phyloP scores from a whole-genome alignment of 2,797 vertebrate species.

The Neopelma chrysocephalum region DNA sequence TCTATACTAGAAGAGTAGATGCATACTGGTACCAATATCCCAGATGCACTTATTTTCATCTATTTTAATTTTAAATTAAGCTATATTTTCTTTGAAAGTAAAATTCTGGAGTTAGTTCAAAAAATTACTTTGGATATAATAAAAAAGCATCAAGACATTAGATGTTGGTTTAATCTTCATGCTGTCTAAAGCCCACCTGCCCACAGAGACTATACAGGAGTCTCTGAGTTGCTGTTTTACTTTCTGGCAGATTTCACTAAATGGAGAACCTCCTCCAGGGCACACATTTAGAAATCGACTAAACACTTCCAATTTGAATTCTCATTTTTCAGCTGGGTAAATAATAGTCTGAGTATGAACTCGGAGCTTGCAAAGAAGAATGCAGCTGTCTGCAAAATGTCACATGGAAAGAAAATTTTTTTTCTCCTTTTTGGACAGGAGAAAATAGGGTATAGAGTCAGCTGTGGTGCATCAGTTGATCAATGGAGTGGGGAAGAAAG shows the following conservation, averaged over 20 bases:
- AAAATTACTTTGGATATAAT: constrained; percentile 7
- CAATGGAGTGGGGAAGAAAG: not conserved
- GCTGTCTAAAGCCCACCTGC: constrained; percentile 30
- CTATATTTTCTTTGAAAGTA: constrained; percentile 10
- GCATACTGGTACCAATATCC: not conserved
- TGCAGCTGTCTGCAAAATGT: not conserved
- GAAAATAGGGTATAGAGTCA: not conserved
- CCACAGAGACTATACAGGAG: not conserved
- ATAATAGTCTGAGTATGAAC: constrained; percentile 35
- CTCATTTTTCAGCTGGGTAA: constrained; percentile 52
- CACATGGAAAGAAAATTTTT: not conserved
- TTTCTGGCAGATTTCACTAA: constrained; percentile 44
- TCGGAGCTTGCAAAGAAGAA: not conserved
- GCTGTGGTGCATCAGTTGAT: not conserved
- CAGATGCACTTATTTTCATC: not conserved
- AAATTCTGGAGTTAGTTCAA: not conserved
- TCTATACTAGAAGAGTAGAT: not conserved
- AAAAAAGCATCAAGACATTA: constrained; percentile 11
- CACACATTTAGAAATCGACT: constrained; percentile 42
- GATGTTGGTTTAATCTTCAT: constrained; percentile 30
- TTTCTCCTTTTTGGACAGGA: not conserved
- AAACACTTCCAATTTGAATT: constrained; percentile 54
- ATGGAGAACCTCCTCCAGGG: constrained; percentile 37
- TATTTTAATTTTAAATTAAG: constrained; percentile 46
- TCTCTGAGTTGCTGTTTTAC: constrained; percentile 17